A percentile compares a stretch with the other conserved stretches of the same genome.
These are phyloP conservation scores for Batillaria attramentaria DNA, from an alignment of 1,140 invertebrate species.

Conservation along the genomic window DNA sequence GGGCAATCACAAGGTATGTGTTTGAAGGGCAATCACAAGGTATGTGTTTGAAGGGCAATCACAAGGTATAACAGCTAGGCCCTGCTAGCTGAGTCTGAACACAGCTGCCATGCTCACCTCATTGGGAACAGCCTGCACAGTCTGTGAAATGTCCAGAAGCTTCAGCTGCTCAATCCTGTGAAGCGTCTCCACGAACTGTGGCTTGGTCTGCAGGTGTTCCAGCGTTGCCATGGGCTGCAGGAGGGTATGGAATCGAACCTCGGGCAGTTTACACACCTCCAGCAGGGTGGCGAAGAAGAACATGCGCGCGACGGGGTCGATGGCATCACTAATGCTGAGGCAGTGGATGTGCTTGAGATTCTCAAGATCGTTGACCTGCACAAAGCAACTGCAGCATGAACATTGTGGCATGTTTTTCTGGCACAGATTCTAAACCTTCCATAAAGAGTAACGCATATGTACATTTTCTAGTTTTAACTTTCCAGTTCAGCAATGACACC, in stretches of 20 bases:
- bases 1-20: too few species aligned
- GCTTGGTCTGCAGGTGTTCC: conserved; percentile 46
- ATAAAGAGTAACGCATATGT: too few species aligned
- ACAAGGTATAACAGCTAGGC: too few species aligned
- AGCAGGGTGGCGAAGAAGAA: conserved; percentile 62
- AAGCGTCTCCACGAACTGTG: conserved; percentile 48
- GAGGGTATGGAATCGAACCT: conserved; percentile 53
- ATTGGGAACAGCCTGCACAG: conserved; percentile 49
- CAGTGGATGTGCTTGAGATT: conserved; percentile 55
- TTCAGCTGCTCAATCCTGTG: conserved; percentile 51
- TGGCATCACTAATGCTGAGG: conserved; percentile 60
- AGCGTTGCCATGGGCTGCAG: conserved; percentile 57
- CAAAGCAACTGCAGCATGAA: conserved; percentile 17
- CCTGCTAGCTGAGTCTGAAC: too few species aligned
- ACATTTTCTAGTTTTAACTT: too few species aligned
- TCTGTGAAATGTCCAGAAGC: conserved; percentile 57
- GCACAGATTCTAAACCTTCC: too few species aligned
- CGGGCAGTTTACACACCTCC: conserved; percentile 56
- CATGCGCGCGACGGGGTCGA: conserved; percentile 60
- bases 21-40: too few species aligned
- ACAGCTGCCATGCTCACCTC: too few species aligned
- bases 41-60: too few species aligned
- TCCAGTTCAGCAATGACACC: too few species aligned
- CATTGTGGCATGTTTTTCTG: too few species aligned
- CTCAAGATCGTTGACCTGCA: conserved; percentile 51